A percentile compares a stretch with the other conserved stretches of the same genome.
Evolutionary conservation across 2,888 invertebrate species (phyloP).

Genomic region (Ditula angustiorana): DNA sequence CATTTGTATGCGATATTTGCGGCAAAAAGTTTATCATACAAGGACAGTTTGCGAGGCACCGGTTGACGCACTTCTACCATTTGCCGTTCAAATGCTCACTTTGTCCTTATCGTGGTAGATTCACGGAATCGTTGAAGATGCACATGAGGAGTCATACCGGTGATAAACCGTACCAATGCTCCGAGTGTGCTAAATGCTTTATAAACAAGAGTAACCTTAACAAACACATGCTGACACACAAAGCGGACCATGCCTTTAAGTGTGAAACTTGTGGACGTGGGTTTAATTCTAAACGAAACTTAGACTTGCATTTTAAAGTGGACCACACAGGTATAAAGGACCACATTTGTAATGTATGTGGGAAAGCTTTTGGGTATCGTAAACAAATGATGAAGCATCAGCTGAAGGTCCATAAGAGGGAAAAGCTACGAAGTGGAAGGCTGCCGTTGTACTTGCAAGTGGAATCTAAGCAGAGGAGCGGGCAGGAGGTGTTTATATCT

Average conservation of each 20-base stretch:
- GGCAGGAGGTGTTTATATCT: conserved; percentile 42
- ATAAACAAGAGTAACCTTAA: conserved; percentile 76
- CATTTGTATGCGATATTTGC: conserved; percentile 74
- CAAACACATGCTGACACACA: conserved; percentile 70
- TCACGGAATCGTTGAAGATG: conserved; percentile 71
- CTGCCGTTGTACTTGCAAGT: conserved; percentile 72
- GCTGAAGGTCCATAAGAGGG: conserved; percentile 72
- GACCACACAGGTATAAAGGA: conserved; percentile 75
- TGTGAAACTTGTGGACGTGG: conserved; percentile 72
- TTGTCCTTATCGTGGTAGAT: conserved; percentile 75
- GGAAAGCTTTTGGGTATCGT: conserved; percentile 74
- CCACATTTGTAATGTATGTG: conserved; percentile 70
- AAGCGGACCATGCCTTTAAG: conserved; percentile 62
- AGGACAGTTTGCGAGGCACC: conserved; percentile 66
- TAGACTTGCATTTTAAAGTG: conserved; percentile 73
- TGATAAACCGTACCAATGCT: conserved; percentile 74
- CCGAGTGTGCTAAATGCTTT: conserved; percentile 69
- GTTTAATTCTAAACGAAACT: conserved; percentile 65
- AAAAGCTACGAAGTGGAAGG: conserved; percentile 68
- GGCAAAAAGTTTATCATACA: conserved; percentile 68
- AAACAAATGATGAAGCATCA: conserved; percentile 81
- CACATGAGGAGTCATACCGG: conserved; percentile 78
- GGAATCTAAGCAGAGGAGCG: conserved; percentile 57
- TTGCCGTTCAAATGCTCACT: conserved; percentile 63
- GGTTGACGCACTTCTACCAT: conserved; percentile 70